Base-by-base conservation (phyloP, 1,140 invertebrate genomes). In the Wiebesia pumilae region DNA sequence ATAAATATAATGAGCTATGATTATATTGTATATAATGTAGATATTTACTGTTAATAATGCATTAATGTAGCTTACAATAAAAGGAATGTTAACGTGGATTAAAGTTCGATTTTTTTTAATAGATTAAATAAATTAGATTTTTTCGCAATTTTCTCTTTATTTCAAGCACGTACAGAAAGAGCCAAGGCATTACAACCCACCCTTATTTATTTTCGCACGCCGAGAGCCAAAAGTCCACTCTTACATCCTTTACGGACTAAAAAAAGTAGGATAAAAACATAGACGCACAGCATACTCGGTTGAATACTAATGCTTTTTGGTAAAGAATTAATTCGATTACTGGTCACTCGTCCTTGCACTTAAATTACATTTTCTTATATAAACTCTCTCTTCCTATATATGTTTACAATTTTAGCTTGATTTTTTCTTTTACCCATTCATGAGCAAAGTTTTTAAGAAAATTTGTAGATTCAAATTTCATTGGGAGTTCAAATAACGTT, bases 321-420 rank as follows among this genome's bases (percentile, higher is more conserved):
- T 83, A 83, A 87, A 83, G 83, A 87, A 87, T 87, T 87, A 87
- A 87, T 83, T 87, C 62, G 75, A 87, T 87, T 83, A 87, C 81
- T 47, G 86, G 81, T 83, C 81, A 77, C 30, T 75, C 73, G 3
- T 58, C 71, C 67, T 38, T n/a, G 38, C 69, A 51, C 83, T 65
- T 21, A 73, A 38, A 43, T 84, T 54, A 38, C 40, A 0, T 47
- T 78, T 40, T 21, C 51, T 83, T 9, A 1, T 35, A 10, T 30
- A 40, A 67, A 78, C 27, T 78, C 67, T 84, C 54, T 19, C 83
- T 3, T 21, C 16, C 4, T n/a, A n/a, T 65, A n/a, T 54, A 84
- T 3, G 78, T 58, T 35, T 16, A 0, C 54, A 78, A 7, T 65
- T 73, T 9, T 21, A 73, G 7, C 30, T 33, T 54, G 35, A 78